Evolutionary conservation across 2,888 invertebrate genomes (phyloP), one percentile per base, ranked within the genome.

Genomic region (Apotomis turbidana): DNA sequence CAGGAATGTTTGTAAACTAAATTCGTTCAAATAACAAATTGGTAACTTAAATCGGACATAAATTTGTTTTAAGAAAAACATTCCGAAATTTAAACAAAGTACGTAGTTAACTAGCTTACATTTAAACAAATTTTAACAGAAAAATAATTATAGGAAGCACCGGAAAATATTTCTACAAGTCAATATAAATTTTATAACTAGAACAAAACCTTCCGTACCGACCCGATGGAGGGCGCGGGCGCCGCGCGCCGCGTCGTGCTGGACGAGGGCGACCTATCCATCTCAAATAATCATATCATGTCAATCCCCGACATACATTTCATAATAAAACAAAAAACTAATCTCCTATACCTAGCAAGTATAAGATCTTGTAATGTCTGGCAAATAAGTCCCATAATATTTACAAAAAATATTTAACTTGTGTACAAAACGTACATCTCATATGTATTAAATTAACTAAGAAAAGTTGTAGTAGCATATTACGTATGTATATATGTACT

Each of bases 101-200:
- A 27, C 27, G 27, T 82, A 81, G 83, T 87, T 81, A 89, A 89
- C 88, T 88, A 89, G 78, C 88, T 88, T 87, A 91, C 76, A 86
- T 85, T 87, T 88, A 90, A 91, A 90, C 88, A 90, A 88, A 88
- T 87, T 82, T 89, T 82, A 91, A 92, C 91, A 91, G 87, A 89
- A 90, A 92, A 90, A 91, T 89, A 87, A 90, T 89, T 88, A 86
- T 87, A 89, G 91, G 90, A 93, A 92, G 93, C 93, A 91, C 93
- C 90, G 87, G 82, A 87, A 88, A 86, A 82, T 85, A 87, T 87
- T 78, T 83, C 85, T 84, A 85, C 81, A 82, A 83, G 81, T 84
- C 81, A 85, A 86, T 83, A 84, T 78, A 82, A 83, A 83, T 80
- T 83, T 82, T 82, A 86, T 79, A 87, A 77, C 84, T 86, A 87